Conservation (phyloP, 2,113 vertebrate genomes). For the Entosphenus tridentatus region DNA sequence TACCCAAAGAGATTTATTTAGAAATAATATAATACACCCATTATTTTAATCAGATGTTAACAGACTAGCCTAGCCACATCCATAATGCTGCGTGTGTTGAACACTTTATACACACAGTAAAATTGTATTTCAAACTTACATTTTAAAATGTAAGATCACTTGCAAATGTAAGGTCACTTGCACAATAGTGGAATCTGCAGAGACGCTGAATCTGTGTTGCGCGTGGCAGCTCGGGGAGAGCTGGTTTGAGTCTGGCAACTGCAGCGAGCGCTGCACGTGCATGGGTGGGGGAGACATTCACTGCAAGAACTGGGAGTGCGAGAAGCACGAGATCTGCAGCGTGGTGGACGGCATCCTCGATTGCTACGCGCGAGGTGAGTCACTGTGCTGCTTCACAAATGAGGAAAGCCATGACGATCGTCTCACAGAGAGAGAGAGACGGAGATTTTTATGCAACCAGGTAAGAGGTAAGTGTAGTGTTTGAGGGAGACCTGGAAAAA, state of each 20-base stretch:
- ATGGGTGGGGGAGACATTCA: slow-evolving; percentile 16
- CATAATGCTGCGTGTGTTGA: background rate
- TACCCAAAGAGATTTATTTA: no score
- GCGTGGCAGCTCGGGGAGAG: slow-evolving; percentile 27
- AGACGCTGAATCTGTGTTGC: background rate
- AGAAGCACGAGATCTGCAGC: slow-evolving; percentile 35
- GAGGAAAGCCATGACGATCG: background rate
- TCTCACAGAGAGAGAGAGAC: background rate
- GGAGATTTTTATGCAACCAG: no score
- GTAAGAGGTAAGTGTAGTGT: no score
- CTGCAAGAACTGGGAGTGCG: slow-evolving; percentile 42
- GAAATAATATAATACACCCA: no score
- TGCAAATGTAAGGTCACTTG: no score
- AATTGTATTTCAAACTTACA: no score
- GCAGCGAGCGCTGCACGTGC: slow-evolving; percentile 42
- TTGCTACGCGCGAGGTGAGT: slow-evolving; percentile 42
- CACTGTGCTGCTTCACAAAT: slow-evolving; percentile 8
- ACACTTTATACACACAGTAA: no score
- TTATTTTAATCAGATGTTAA: background rate
- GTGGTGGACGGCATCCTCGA: slow-evolving; percentile 36
- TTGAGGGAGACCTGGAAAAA: no score
- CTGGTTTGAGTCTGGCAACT: slow-evolving; percentile 34
- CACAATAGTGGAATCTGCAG: background rate
- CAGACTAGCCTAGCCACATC: background rate
- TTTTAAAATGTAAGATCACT: background rate